Evolutionary conservation across 64 coral and sea anemone species (phyloP).

Genomic region (Montipora cactus): DNA sequence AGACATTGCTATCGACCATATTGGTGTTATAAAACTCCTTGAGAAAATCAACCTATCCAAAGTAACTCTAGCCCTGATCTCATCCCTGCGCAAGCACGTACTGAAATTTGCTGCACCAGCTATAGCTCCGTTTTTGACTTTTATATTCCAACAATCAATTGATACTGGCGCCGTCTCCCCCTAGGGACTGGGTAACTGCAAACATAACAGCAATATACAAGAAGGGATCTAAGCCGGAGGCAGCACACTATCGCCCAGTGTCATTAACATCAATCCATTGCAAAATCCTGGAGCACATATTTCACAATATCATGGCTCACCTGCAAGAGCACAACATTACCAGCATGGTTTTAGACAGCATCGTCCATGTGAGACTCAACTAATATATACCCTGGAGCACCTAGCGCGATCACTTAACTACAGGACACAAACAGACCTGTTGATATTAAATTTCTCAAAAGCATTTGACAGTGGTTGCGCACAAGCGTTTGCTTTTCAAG

Average conservation of each 20-base stretch:
- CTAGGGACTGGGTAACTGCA: not conserved
- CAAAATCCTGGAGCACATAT: slow-evolving; percentile 14
- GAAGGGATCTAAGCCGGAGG: not conserved
- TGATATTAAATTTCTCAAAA: slow-evolving; percentile 45
- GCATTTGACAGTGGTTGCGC: slow-evolving; percentile 51
- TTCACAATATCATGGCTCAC: not conserved
- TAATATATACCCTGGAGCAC: not conserved
- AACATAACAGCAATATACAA: slow-evolving; percentile 17
- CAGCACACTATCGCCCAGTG: not conserved
- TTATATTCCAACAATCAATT: not conserved
- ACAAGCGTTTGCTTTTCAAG: slow-evolving; percentile 29
- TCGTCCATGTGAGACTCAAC: slow-evolving; percentile 7
- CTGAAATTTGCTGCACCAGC: not conserved
- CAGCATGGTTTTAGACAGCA: slow-evolving; percentile 8
- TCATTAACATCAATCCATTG: not conserved
- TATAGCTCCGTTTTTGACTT: not conserved
- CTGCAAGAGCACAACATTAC: not conserved
- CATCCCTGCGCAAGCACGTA: too few species aligned
- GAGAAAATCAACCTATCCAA: too few species aligned
- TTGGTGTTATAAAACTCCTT: too few species aligned
- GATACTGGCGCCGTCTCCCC: not conserved
- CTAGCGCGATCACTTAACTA: not conserved
- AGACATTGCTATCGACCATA: too few species aligned
- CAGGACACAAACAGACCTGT: not conserved
- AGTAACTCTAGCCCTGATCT: too few species aligned